Percentiles rank a stretch among this genome's conserved stretches.
phyloP scores from a whole-genome alignment of 2,888 invertebrate species.

The Apoda limacodes region DNA sequence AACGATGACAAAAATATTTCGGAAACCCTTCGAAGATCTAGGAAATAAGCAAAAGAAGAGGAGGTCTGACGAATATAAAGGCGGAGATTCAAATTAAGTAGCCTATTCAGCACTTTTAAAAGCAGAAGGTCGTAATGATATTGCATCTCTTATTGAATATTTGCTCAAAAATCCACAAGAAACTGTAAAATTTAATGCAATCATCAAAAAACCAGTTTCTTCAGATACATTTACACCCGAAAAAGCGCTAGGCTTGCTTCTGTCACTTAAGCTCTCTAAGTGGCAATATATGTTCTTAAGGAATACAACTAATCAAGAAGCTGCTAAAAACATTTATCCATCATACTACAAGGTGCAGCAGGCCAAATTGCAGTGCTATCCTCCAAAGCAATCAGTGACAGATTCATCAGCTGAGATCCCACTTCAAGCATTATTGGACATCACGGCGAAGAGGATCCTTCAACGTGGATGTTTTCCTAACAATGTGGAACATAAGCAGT shows the following conservation, averaged over 20 bases:
- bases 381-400: no score
- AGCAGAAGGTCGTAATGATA: conserved; percentile 11
- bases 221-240: conserved; percentile 13
- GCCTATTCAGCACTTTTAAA: conserved; percentile 9
- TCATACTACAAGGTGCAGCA: conserved; percentile 7
- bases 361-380: no score
- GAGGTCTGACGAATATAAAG: conserved; percentile 5
- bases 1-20: conserved; percentile 8
- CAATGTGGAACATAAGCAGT: conserved; percentile 3
- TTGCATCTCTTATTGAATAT: conserved; percentile 16
- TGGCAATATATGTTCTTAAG: conserved; percentile 14
- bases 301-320: conserved; percentile 12
- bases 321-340: conserved; percentile 7
- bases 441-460: neutral
- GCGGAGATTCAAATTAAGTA: conserved; percentile 3
- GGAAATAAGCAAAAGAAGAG: conserved; percentile 11
- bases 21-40: conserved; percentile 10
- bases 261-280: conserved; percentile 12
- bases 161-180: conserved; percentile 14
- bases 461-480: neutral
- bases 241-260: conserved; percentile 15
- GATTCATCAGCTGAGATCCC: conserved; percentile 3
- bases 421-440: conserved; percentile 3
- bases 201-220: conserved; percentile 8
- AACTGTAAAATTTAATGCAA: conserved; percentile 10